Conservation (phyloP, 2,797 vertebrate species). For the Dendrocincla fuliginosa region DNA sequence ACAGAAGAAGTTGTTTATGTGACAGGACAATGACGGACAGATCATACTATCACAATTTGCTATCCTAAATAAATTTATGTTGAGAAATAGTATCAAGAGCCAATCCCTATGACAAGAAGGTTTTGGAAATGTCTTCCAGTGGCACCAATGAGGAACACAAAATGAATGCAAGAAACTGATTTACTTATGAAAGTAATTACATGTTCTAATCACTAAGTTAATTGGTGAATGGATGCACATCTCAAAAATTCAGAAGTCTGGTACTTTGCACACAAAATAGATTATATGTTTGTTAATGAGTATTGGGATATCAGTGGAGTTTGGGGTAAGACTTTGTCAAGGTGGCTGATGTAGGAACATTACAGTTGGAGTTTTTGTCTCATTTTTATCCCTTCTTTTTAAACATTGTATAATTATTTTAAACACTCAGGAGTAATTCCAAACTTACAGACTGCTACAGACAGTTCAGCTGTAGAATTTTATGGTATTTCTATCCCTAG, state of each 20-base stretch:
- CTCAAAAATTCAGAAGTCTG: background rate
- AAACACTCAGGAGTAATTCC: background rate
- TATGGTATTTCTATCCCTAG: background rate
- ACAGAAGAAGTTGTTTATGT: background rate
- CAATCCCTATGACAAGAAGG: background rate
- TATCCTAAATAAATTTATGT: background rate
- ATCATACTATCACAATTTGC: background rate
- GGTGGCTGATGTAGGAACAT: background rate
- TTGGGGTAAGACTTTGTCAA: background rate
- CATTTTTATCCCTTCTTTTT: background rate
- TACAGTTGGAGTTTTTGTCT: background rate
- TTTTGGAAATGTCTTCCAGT: background rate
- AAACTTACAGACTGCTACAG: fast-evolving
- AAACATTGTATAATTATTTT: background rate
- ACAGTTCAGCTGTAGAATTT: background rate
- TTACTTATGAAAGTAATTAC: background rate
- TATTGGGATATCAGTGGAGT: background rate
- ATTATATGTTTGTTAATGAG: background rate
- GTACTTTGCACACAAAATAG: background rate
- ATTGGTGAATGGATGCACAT: background rate
- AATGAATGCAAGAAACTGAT: background rate
- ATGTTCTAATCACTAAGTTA: background rate
- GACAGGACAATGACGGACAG: background rate
- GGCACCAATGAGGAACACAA: background rate
- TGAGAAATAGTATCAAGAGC: background rate